phyloP scores from a whole-genome alignment of 2,888 invertebrate species.

The Drosophila multiciliata region DNA sequence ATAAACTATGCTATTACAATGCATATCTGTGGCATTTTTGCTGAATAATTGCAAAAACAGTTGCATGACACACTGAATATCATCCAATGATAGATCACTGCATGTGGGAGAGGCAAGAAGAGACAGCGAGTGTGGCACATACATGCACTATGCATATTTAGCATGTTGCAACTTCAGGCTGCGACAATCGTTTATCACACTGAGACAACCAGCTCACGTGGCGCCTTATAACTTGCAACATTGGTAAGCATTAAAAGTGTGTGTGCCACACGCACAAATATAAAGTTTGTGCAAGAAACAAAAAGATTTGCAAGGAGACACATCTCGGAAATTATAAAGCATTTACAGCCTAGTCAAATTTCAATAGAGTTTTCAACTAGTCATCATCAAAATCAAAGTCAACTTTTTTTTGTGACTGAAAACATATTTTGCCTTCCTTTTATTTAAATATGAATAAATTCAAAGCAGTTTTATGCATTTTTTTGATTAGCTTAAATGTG shows the following conservation, averaged over 20 bases:
- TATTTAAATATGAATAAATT: not conserved
- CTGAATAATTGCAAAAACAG: constrained; percentile 18
- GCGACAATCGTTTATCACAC: constrained; percentile 32
- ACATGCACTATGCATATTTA: constrained; percentile 8
- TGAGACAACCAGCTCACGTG: not conserved
- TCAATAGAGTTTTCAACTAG: not conserved
- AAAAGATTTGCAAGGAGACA: not conserved
- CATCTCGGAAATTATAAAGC: not conserved
- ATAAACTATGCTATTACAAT: constrained; percentile 15
- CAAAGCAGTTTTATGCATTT: not conserved
- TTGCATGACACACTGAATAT: constrained; percentile 10
- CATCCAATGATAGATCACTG: constrained; percentile 5
- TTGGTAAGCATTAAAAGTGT: not conserved
- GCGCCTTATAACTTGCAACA: constrained; percentile 12
- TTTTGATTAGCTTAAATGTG: not conserved
- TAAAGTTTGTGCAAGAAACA: constrained; percentile 1
- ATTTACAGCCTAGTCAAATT: not conserved
- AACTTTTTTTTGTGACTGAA: not conserved
- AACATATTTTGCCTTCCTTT: not conserved
- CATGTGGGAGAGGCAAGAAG: not conserved
- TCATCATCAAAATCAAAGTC: not conserved
- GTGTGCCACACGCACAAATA: constrained; percentile 7
- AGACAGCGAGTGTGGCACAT: not conserved
- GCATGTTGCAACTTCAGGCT: constrained; percentile 9
- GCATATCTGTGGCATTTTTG: constrained; percentile 19